Base-by-base conservation (phyloP, 2,113 vertebrate species). In the Ceyx margarethae region DNA sequence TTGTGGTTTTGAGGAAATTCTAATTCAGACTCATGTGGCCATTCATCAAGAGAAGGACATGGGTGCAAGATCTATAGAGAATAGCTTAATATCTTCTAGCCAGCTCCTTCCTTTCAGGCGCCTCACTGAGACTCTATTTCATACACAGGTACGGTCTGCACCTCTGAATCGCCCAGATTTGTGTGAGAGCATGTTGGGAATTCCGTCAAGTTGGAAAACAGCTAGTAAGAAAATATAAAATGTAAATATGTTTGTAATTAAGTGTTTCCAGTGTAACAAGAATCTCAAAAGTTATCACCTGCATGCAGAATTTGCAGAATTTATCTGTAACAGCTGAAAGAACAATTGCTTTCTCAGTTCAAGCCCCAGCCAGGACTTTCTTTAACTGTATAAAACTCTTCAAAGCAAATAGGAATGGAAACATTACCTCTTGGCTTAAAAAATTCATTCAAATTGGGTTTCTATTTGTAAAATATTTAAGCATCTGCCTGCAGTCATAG, bases 381-480 rank as follows among this genome's bases (percentile, higher is more conserved):
- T 94, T 68, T 72, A 65, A 48, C 40, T 25, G 25, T 60, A 81
- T 76, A 28, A 54, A 86, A 84, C 33, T 85, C 33, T 75, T 94
- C 83, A 94, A 91, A 90, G 80, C 48, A 92, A 91, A 88, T 40
- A 81, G 42, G 48, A 93, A 79, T 33, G 43, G 68, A 89, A 95
- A 88, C 6, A 4, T 91, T 90, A 91, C 85, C 45, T 92, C 72
- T 82, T 82, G 69, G 31, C 35, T 93, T 95, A 89, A 95, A 91
- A 94, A 94, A 95, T 89, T 91, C 0, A 94, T 96, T 81, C 65
- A 76, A 40, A 95, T 81, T 85, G 64, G 31, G 46, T 91, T 92
- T 91, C 79, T 87, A 40, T 78, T 86, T 91, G 73, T 95, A 90
- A 96, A 96, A 97, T 96, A 96, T 96, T 96, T 96, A 95, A 96